Evolutionary conservation across 2,888 invertebrate species (phyloP).

Genomic region (Campoplex nolae): DNA sequence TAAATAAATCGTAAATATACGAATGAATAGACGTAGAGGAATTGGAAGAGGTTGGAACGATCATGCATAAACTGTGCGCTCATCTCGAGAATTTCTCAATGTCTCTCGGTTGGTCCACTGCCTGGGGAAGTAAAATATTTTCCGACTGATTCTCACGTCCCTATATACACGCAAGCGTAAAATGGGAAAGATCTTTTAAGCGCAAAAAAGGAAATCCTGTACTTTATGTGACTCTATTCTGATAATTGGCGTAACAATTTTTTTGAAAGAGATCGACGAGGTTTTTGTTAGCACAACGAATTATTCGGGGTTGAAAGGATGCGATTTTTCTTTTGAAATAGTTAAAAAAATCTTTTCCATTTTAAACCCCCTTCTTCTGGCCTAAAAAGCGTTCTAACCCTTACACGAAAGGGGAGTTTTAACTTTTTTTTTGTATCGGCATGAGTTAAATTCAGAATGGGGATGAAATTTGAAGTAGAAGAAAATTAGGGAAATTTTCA

Average conservation of each 20-base stretch:
- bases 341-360: conserved; percentile 7
- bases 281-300: conserved; percentile 25
- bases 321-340: conserved; percentile 18
- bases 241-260: conserved; percentile 65
- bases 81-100: conserved; percentile 32
- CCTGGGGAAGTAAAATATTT: conserved; percentile 37
- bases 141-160: conserved; percentile 58
- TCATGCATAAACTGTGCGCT: not conserved
- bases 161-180: conserved; percentile 16
- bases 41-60: conserved; percentile 11
- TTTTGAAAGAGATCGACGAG: conserved; percentile 37
- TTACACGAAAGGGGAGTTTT: conserved; percentile 7
- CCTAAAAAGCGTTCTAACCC: conserved; percentile 15
- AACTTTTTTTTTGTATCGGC: conserved; percentile 1
- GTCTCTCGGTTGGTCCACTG: conserved; percentile 6
- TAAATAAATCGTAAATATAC: conserved; percentile 42
- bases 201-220: conserved; percentile 53
- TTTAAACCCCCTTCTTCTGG: not conserved
- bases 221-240: conserved; percentile 53
- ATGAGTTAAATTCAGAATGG: not conserved
- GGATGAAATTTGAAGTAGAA: not conserved
- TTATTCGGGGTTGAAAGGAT: conserved; percentile 24
- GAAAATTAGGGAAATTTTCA: not conserved
- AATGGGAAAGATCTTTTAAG: conserved; percentile 9
- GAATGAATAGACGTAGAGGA: conserved; percentile 30